A percentile compares a stretch with the other conserved stretches of the same genome.
phyloP scores from a whole-genome alignment of 2,113 vertebrate species.

The Peucedramus taeniatus region DNA sequence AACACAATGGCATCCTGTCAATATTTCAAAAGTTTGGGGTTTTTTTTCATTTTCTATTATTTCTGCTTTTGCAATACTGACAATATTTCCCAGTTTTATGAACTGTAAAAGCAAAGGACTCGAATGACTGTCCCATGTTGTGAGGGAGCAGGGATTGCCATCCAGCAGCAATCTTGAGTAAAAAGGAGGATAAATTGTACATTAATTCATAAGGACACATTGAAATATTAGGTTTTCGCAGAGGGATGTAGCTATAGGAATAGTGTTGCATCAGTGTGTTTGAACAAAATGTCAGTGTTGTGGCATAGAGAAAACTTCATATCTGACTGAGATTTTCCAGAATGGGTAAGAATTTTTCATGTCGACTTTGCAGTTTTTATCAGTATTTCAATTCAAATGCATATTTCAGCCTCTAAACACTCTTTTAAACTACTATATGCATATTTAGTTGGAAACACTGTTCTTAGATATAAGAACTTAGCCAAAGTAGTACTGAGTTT shows the following conservation, averaged over 20 bases:
- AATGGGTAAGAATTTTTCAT: not conserved
- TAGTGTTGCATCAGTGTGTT: not conserved
- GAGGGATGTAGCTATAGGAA: not conserved
- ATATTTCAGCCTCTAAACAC: not conserved
- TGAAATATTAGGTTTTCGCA: not conserved
- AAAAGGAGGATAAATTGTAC: not conserved
- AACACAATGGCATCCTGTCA: not conserved
- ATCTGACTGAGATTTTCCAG: not conserved
- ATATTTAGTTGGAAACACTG: not conserved
- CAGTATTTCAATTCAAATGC: not conserved
- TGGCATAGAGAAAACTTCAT: not conserved
- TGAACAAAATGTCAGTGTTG: not conserved
- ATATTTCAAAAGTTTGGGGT: not conserved
- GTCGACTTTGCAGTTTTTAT: not conserved
- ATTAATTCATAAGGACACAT: not conserved
- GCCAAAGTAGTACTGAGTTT: not conserved
- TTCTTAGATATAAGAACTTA: not conserved
- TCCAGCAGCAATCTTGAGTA: not conserved
- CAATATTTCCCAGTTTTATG: not conserved
- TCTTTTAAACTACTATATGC: not conserved
- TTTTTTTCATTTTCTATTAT: not conserved
- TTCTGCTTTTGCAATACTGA: not conserved
- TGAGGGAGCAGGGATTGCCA: not conserved
- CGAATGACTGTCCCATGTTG: not conserved
- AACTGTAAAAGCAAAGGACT: not conserved